Evolutionary conservation across 2,113 vertebrate genomes (phyloP).

Genomic region (Pseudolaguvia tuberculata): DNA sequence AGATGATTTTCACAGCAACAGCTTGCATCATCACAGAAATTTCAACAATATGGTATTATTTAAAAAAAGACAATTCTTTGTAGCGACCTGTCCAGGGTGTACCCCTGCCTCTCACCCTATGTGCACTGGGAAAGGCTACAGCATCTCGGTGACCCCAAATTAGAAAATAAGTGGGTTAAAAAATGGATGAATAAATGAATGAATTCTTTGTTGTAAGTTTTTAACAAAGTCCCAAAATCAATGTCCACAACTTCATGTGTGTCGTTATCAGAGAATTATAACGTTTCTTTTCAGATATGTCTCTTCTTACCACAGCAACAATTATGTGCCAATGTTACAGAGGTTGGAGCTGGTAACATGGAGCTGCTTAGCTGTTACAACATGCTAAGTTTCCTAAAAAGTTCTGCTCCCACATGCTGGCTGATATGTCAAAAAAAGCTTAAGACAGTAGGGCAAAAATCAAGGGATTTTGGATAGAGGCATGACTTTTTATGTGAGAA

Average conservation of each 20-base stretch:
- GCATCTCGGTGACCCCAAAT: no score
- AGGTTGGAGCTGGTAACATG: constrained; percentile 7
- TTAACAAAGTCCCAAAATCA: constrained; percentile 2
- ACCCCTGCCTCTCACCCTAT: no score
- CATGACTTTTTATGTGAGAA: constrained; percentile 35
- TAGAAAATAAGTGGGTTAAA: no score
- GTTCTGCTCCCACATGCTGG: constrained; percentile 39
- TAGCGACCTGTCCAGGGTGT: no score
- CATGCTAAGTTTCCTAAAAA: constrained; percentile 22
- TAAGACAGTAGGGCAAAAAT: constrained; percentile 41
- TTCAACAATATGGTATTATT: no score
- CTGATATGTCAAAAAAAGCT: constrained; percentile 45
- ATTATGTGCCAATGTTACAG: background rate
- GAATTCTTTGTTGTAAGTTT: background rate
- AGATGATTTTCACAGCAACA: no score
- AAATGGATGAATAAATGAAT: no score
- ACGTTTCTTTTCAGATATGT: background rate
- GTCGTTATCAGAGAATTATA: background rate
- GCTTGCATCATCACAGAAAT: no score
- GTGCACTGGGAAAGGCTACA: no score
- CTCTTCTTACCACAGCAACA: background rate
- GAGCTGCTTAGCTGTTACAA: constrained; percentile 14
- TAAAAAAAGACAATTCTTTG: no score
- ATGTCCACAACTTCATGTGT: background rate
- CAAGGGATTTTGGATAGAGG: constrained; percentile 40